Percentiles rank a stretch among this genome's conserved stretches.
Conservation (phyloP, 1,140 invertebrate genomes). For the Saccostrea echinata region DNA sequence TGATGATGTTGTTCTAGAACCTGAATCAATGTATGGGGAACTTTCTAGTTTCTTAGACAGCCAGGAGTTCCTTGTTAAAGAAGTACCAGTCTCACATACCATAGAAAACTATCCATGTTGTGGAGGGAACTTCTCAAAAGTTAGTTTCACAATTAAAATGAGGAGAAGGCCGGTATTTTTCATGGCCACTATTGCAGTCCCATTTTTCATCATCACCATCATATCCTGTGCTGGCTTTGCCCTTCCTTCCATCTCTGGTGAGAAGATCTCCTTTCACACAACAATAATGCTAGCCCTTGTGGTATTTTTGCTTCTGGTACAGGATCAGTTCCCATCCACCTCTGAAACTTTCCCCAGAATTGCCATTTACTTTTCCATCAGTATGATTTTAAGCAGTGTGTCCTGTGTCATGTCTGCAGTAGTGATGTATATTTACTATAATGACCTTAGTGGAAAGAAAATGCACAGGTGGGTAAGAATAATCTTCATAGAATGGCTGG, state of each 20-base stretch:
- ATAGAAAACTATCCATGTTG: constrained; percentile 84
- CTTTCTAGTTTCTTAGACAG: constrained; percentile 73
- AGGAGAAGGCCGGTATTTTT: constrained; percentile 71
- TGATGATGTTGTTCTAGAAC: constrained; percentile 67
- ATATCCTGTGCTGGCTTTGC: constrained; percentile 99
- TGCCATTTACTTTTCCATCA: constrained; percentile 73
- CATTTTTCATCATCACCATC: constrained; percentile 82
- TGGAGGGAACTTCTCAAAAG: constrained; percentile 72
- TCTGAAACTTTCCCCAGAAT: constrained; percentile 88
- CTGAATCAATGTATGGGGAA: constrained; percentile 81
- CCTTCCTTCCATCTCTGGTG: constrained; percentile 97
- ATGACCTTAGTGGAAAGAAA: constrained; percentile 20
- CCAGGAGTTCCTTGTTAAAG: constrained; percentile 57
- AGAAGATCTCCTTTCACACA: constrained; percentile 98
- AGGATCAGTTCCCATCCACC: constrained; percentile 96
- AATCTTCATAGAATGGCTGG: neutral
- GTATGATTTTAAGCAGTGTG: neutral
- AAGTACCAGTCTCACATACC: constrained; percentile 83
- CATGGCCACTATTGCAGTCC: constrained; percentile 72
- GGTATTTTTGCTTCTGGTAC: constrained; percentile 86
- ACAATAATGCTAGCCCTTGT: constrained; percentile 82
- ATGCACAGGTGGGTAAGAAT: neutral
- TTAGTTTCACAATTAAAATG: constrained; percentile 68
- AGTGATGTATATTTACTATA: constrained; percentile 23
- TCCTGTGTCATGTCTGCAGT: constrained; percentile 17